Base-by-base conservation (phyloP, 2,113 vertebrate genomes). In the Ceyx margarethae region DNA sequence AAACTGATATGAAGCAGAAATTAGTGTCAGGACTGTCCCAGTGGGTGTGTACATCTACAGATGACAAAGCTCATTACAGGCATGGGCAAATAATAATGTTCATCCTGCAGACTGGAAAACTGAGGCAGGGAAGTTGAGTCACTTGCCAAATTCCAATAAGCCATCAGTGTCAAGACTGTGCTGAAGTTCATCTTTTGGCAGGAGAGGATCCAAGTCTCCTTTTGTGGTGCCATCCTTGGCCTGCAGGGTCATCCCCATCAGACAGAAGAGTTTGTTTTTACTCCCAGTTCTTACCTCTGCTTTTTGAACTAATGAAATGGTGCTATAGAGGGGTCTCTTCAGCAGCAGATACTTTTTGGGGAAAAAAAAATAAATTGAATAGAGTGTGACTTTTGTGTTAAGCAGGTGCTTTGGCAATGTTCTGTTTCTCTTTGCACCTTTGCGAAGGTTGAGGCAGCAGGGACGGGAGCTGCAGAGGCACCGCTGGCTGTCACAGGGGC, bases 1-100 rank as follows among this genome's bases (percentile, higher is more conserved):
- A 77, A 94, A 90, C 89, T 77, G 73, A 93, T 94, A 89, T 48
- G 76, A 94, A 90, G 54, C 51, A 91, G 79, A 94, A 96, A 95
- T 95, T 95, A 94, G 72, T 85, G 94, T 91, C 87, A 76, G 85
- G 42, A 69, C 85, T 87, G 90, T 69, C 91, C 90, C 87, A 60
- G 58, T 28, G 91, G 71, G 65, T 73, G 56, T n/a, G 71, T 19
- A 10, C 67, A 29, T 62, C 64, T 72, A 22, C 61, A 68, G 69
- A 85, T 61, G 84, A 89, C 10, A 61, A 84, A 88, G 51, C 15
- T 35, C 45, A 53, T 83, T 61, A 65, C 15, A n/a, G 71, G 18
- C 51, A 31, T 16, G 53, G 75, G 29, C 53, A 74, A 91, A 76
- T 73, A 56, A 66, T 60, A 48, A 43, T 7, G 14, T 74, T 79